Conservation (phyloP, 2,113 vertebrate species). For the Heterotilapia buettikoferi region DNA sequence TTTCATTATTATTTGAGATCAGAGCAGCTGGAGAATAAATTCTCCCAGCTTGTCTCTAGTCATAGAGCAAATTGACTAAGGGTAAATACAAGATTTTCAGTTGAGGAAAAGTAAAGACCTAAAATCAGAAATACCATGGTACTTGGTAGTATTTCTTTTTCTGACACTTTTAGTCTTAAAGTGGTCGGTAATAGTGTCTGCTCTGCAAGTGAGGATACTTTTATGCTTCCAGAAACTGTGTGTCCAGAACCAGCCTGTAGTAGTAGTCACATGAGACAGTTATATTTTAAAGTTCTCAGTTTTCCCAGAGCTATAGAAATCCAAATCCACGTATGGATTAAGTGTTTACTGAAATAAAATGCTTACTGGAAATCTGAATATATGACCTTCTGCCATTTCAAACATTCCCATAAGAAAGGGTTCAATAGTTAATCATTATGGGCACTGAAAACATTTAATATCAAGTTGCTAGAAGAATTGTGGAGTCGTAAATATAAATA, state of each 20-base stretch:
- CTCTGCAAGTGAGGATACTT: not conserved
- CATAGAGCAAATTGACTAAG: not conserved
- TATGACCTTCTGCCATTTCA: conserved; percentile 55
- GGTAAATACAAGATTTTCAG: not conserved
- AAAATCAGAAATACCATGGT: not conserved
- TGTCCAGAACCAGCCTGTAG: not conserved
- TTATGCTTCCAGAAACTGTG: not conserved
- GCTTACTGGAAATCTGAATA: conserved; percentile 64
- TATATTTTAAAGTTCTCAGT: conserved; percentile 17
- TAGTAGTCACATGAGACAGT: conserved; percentile 46
- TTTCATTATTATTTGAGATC: not conserved
- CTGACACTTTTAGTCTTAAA: not conserved
- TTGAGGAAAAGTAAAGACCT: not conserved
- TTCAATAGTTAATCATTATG: conserved; percentile 60
- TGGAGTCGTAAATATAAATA: conserved; percentile 51
- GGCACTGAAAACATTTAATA: conserved; percentile 44
- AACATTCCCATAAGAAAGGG: conserved; percentile 63
- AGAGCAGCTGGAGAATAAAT: not conserved
- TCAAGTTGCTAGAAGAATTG: conserved; percentile 37
- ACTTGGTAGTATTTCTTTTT: not conserved
- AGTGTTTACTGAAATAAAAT: conserved; percentile 65
- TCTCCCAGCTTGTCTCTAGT: not conserved
- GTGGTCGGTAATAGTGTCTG: not conserved
- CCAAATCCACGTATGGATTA: conserved; percentile 66
- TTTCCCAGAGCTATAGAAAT: conserved; percentile 51